These are phyloP conservation scores for Danionella dracula DNA, from an alignment of 2,797 vertebrate species.

Conservation along the genomic window DNA sequence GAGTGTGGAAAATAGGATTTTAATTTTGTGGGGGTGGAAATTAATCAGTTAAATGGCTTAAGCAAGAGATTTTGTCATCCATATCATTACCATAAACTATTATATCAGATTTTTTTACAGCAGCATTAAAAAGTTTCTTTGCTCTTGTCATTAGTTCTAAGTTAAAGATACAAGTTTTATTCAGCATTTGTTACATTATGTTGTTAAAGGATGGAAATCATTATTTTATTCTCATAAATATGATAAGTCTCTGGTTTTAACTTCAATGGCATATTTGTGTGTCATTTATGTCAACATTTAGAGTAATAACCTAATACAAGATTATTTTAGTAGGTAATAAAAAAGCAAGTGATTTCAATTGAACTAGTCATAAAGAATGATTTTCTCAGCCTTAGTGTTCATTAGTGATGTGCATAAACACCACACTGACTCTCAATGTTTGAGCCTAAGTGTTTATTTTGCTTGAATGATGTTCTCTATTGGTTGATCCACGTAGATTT, in stretches of 20 bases:
- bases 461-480: neutral
- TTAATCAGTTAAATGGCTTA: constrained; percentile 8
- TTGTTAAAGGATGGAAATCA: no score
- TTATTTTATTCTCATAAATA: no score
- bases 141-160: neutral
- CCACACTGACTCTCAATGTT: neutral
- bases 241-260: no score
- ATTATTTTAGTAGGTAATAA: no score
- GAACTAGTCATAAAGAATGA: no score
- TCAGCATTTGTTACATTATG: no score
- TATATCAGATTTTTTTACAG: neutral
- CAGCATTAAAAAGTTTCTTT: neutral
- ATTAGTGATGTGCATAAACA: no score
- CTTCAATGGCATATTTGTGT: no score
- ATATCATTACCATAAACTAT: neutral
- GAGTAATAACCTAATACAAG: no score
- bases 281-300: no score
- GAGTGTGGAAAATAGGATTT: constrained; percentile 1
- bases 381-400: neutral
- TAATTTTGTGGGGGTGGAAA: neutral
- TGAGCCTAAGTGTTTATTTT: neutral
- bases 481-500: neutral
- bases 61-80: neutral
- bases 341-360: no score
- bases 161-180: neutral